Evolutionary conservation across 2,888 invertebrate species (phyloP).

Genomic region (Pardosa pseudoannulata): DNA sequence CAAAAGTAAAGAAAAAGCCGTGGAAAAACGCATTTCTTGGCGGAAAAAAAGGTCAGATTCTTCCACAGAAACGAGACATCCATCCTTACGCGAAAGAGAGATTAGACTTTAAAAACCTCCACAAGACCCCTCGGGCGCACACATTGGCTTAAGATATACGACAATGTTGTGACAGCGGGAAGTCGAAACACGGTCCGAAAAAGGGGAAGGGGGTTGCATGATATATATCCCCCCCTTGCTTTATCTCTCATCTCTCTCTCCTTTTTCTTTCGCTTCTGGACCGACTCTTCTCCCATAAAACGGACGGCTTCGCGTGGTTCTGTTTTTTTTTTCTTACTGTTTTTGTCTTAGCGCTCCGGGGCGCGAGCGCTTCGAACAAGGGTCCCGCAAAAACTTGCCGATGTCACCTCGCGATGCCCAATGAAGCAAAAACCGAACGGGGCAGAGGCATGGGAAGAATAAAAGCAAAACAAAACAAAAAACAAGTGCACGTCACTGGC

Average conservation of each 20-base stretch:
- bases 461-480: too few species aligned
- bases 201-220: not conserved
- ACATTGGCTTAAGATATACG: conserved; percentile 59
- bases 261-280: not conserved
- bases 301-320: not conserved
- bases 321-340: too few species aligned
- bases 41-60: not conserved
- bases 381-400: conserved; percentile 39
- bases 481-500: not conserved
- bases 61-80: not conserved
- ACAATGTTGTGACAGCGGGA: conserved; percentile 68
- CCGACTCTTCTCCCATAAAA: not conserved
- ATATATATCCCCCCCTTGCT: conserved; percentile 32
- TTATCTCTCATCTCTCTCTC: not conserved
- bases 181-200: not conserved
- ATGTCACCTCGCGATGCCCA: conserved; percentile 55
- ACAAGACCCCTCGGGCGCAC: conserved; percentile 7
- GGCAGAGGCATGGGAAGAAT: conserved; percentile 16
- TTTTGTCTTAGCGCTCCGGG: conserved; percentile 12
- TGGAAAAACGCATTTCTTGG: not conserved
- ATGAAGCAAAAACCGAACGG: conserved; percentile 45
- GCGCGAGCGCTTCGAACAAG: conserved; percentile 42
- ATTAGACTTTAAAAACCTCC: conserved; percentile 30
- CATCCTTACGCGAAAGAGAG: not conserved
- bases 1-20: not conserved